Base-by-base conservation (phyloP, 1,140 invertebrate species). In the Pseudomyrmex cubaensis region DNA sequence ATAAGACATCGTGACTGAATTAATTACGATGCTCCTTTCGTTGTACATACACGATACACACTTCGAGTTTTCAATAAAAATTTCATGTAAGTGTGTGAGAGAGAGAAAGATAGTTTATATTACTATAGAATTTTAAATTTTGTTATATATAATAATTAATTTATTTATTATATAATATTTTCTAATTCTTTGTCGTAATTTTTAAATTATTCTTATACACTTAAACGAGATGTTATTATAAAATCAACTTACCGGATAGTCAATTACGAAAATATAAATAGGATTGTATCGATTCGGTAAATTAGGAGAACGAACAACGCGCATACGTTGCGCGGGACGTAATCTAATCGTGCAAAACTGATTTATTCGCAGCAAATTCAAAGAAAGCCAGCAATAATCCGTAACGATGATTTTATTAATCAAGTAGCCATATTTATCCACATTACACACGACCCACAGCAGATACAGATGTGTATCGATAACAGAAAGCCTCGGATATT, bases 371-470 rank as follows among this genome's bases (percentile, higher is more conserved):
- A 57, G 44, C 64, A 44, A 3, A 70, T 54, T 78, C 76, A 78
- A 78, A 78, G 76, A 78, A 78, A 59, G 20, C 20, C 76, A 44
- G n/a, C 35, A 70, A 70, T 50, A 59, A 72, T 70, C 54, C 54
- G 48, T 80, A 80, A 80, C 54, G 76, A 80, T 80, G 76, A 80
- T 80, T 80, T 80, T 80, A 80, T 80, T 80, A 80, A 80, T 80
- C 54, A 61, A 48, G 56, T 46, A 54, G 15, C 12, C 48, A 67
- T 83, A 83, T 78, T 83, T 78, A 83, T 83, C 63, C 82, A 46
- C 62, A 62, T 67, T 63, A 25, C n/a, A 48, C 48, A 50, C 35
- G 22, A 10, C 22, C 20, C 35, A 35, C 35, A 35, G 52, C 56
- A 35, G 48, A 84, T 25, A 69, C 35, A 62, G 64, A 35, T 35